phyloP scores from a whole-genome alignment of 2,797 vertebrate genomes.

The Hyperoplus immaculatus region DNA sequence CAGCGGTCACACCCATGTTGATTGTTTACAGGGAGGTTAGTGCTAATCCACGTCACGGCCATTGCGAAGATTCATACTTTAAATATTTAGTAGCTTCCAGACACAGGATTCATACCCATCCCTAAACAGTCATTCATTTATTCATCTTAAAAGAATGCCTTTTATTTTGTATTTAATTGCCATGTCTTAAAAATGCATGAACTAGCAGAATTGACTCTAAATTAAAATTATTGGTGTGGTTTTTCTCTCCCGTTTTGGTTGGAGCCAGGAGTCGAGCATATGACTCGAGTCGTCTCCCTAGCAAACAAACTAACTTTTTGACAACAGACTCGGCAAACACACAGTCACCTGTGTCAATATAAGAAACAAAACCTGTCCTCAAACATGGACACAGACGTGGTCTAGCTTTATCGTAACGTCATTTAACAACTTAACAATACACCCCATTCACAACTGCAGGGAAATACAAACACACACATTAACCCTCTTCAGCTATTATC shows the following conservation, averaged over 20 bases:
- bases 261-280: no score
- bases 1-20: constrained; percentile 3
- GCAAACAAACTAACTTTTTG: not conserved
- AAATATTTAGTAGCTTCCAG: no score
- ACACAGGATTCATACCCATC: no score
- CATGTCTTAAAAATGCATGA: no score
- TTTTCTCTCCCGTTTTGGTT: no score
- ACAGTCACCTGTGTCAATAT: not conserved
- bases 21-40: constrained; percentile 27
- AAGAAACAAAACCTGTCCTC: no score
- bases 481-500: not conserved
- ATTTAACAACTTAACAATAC: not conserved
- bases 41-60: not conserved
- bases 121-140: no score
- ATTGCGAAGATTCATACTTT: not conserved
- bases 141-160: no score
- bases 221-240: no score
- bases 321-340: not conserved
- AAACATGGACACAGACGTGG: not conserved
- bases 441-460: not conserved
- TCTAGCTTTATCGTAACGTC: not conserved
- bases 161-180: no score
- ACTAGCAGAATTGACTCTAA: no score
- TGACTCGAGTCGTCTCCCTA: not conserved
- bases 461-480: not conserved